Evolutionary conservation across 92 coral and sea anemone species (phyloP).

Genomic region (Siderastrea radians): DNA sequence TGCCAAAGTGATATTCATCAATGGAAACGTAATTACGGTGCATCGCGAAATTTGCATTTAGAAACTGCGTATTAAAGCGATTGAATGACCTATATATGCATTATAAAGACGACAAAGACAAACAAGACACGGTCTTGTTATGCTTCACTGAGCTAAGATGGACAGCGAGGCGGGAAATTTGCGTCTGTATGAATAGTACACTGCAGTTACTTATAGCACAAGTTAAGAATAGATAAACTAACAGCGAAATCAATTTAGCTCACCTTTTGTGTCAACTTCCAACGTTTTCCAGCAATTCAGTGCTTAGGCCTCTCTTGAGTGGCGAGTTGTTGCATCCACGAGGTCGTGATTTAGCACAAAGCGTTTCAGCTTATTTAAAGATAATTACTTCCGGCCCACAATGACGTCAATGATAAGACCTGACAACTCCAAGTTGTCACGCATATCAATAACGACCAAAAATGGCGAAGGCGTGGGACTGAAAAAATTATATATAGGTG

Average conservation of each 20-base stretch:
- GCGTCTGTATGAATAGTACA: not conserved
- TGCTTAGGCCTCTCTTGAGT: not conserved
- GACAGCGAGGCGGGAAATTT: constrained; percentile 3
- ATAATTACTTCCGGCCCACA: constrained; percentile 11
- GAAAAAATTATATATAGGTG: not conserved
- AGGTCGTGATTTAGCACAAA: not conserved
- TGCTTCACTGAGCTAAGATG: not conserved
- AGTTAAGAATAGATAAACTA: too few relatives aligned
- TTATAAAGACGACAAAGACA: not conserved
- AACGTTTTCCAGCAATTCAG: not conserved
- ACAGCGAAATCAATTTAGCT: not conserved
- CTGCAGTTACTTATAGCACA: not conserved
- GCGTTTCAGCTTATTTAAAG: constrained; percentile 15
- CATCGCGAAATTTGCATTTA: constrained; percentile 21
- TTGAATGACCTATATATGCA: not conserved
- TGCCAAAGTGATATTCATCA: not conserved
- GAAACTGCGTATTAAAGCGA: not conserved
- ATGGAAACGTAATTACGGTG: not conserved
- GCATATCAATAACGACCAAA: not conserved
- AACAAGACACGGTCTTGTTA: too few relatives aligned
- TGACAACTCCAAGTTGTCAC: not conserved
- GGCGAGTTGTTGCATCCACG: not conserved
- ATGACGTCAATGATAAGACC: constrained; percentile 27
- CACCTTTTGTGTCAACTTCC: not conserved
- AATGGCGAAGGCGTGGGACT: constrained; percentile 16